A percentile compares a stretch with the other conserved stretches of the same genome.
Evolutionary conservation across 2,888 invertebrate species (phyloP).

Genomic region (Spatulosminthurus flaviceps): DNA sequence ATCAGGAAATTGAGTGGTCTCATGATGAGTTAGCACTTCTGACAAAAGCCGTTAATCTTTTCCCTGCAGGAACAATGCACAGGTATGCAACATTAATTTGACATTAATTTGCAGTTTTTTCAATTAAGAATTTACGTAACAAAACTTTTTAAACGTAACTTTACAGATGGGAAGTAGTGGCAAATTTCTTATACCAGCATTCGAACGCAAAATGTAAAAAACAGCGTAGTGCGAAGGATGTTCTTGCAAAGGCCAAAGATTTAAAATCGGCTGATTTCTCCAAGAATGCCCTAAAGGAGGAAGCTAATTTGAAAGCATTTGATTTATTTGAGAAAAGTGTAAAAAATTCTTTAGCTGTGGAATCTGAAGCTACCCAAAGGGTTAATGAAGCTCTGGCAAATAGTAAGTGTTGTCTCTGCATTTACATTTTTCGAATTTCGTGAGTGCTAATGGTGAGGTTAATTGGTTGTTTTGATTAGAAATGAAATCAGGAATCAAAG

Average conservation of each 20-base stretch:
- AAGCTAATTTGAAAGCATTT: constrained; percentile 90
- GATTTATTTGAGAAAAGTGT: constrained; percentile 82
- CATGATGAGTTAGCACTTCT: constrained; percentile 86
- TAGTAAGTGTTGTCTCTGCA: neutral
- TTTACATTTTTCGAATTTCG: too few species aligned
- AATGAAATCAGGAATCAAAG: neutral
- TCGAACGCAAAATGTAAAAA: constrained; percentile 69
- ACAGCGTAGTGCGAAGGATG: constrained; percentile 86
- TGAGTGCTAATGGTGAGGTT: too few species aligned
- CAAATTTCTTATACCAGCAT: constrained; percentile 92
- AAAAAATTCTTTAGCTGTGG: constrained; percentile 66
- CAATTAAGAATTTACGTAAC: too few species aligned
- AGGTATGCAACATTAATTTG: constrained; percentile 28
- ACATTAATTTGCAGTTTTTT: neutral
- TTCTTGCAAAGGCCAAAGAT: constrained; percentile 94
- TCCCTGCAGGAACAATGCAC: constrained; percentile 87
- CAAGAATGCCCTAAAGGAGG: constrained; percentile 83
- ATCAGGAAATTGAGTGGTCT: constrained; percentile 77
- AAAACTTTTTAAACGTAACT: too few species aligned
- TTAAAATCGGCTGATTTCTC: constrained; percentile 89
- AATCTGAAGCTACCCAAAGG: constrained; percentile 79
- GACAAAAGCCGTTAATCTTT: constrained; percentile 96
- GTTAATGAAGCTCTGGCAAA: constrained; percentile 39
- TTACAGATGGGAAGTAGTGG: constrained; percentile 85
- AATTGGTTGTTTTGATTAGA: too few species aligned